Base-by-base conservation (phyloP, 2,888 invertebrate species). In the Eristalinus aeneus region DNA sequence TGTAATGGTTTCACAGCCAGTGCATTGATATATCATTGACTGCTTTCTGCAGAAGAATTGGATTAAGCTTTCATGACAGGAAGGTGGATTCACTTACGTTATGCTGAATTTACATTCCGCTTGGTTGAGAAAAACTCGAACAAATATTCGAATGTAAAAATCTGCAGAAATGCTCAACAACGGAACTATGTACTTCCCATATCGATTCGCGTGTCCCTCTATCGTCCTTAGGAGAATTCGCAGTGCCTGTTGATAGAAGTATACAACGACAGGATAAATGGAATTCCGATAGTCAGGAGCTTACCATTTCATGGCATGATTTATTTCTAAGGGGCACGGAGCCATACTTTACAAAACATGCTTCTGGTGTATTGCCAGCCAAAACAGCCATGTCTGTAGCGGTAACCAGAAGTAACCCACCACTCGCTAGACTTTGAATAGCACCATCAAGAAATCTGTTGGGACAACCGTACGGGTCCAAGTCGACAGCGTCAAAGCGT, bases 391-490 rank as follows among this genome's bases (percentile, higher is more conserved):
- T 98, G 92, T 99, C 99, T 0, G 99, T 99, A 31, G 98, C 99
- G 0, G 99, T 99, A 0, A 99, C 96, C 89, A 99, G 94, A 34
- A 99, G 93, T 31, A 99, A 91, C 0, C 99, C 99, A 12, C 97
- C 96, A 88, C 97, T 96, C 64, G 94, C 94, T 0, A 97, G 93
- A 80, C 96, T 95, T 91, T 97, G 97, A 0, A 99, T 95, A 0
- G 98, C 97, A 0, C 96, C 94, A 90, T 98, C 98, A 0, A 99
- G 93, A 93, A 99, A 99, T 54, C 95, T 95, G 1, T 97, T 96
- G 0, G 99, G 98, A 89, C 98, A 97, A 1, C 99, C 99, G 89
- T 99, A 99, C 0, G 99, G 99, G 93, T 99, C 99, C 77, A 99
- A 93, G 92, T 99, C 99, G 69, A 99, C 95, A 0, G 96, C 97